Conservation (phyloP, 2,797 vertebrate species). For the Falco columbarius region DNA sequence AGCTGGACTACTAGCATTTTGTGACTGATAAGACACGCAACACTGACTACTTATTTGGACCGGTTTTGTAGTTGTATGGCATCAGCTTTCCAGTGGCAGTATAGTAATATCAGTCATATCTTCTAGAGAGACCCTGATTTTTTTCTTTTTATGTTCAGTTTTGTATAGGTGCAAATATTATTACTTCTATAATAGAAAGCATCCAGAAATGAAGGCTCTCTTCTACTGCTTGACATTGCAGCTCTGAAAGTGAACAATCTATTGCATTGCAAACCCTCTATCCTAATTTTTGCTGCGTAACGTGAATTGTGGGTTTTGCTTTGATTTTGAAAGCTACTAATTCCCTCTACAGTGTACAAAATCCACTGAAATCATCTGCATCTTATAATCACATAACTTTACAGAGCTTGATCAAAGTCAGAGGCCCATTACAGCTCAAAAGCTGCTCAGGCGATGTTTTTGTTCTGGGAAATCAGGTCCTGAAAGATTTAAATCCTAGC, state of each 20-base stretch:
- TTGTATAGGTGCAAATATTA: neutral
- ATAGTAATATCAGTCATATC: neutral
- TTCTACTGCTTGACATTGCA: neutral
- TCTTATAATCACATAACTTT: neutral
- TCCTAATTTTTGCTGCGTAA: slow-evolving; percentile 4
- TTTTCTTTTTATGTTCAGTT: neutral
- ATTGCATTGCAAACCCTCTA: neutral
- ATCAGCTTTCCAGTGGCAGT: neutral
- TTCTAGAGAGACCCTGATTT: neutral
- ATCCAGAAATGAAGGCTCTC: neutral
- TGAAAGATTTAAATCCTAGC: slow-evolving; percentile 10
- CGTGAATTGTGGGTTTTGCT: neutral
- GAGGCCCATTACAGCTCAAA: neutral
- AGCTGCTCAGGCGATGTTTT: neutral
- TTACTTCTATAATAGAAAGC: neutral
- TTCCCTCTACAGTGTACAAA: neutral
- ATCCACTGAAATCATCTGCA: neutral
- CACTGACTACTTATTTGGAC: neutral
- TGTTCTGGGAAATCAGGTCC: slow-evolving; percentile 11
- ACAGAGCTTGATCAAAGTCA: slow-evolving; percentile 8
- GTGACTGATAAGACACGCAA: neutral
- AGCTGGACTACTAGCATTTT: neutral
- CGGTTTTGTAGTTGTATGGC: neutral
- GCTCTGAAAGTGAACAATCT: neutral
- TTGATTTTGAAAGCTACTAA: neutral